Evolutionary conservation across 2,888 invertebrate species (phyloP), one percentile per base, ranked within the genome.

Genomic region (Oligia strigilis): DNA sequence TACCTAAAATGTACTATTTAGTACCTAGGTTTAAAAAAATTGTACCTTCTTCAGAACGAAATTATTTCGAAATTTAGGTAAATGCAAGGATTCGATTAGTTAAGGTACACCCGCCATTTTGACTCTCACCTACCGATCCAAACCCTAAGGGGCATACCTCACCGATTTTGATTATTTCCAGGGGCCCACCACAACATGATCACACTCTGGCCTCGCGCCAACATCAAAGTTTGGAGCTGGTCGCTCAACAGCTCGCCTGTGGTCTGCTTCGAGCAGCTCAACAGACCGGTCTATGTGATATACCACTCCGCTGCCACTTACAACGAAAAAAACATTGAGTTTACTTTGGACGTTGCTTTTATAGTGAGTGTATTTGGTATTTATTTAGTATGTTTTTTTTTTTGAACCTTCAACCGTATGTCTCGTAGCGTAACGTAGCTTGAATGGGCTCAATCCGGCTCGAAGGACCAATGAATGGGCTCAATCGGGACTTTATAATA

Each of bases 101-200:
- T 29, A 29, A 29, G 29, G 29, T 29, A 29, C 29, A 29, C 29
- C 29, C 29, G 29, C 29, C 29, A 29, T 29, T 29, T 29, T 29
- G 29, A 29, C 29, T 29, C 29, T 29, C 29, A 29, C 29, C 29
- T 29, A 9, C 17, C 17, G 62, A 17, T 8, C 40, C 40, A 40
- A 64, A 9, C 17, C 8, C 17, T 49, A 49, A 49, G 49, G 14
- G 49, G 5, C 49, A 49, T 14, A 49, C 49, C 49, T 49, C 49
- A 49, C 40, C 40, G 3, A 36, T 19, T 64, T 40, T 65, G 19
- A 11, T 65, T 14, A 19, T 46, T 64, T 29, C 4, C 92, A 97
- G 97, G 94, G 11, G 88, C 93, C 0, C 85, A 94, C 5, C 95
- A 96, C 92, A 95, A 95, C 91, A 85, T 94, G 49, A 4, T 96